phyloP scores from a whole-genome alignment of 2,113 vertebrate species.

The Fulica atra region DNA sequence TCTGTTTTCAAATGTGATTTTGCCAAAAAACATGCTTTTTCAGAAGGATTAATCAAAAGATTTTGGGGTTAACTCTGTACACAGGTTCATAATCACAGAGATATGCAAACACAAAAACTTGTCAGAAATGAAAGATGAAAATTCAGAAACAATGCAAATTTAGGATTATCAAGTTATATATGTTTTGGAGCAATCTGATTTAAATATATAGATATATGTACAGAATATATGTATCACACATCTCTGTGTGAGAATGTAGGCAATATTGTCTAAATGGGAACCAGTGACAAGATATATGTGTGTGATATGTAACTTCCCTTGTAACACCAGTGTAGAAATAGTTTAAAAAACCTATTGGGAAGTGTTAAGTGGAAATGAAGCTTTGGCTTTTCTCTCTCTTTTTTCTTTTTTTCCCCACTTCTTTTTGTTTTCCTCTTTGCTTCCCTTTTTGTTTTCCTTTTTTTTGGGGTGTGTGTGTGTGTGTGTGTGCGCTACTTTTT shows the following conservation, averaged over 20 bases:
- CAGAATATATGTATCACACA: too few relatives aligned
- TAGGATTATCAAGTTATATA: neutral
- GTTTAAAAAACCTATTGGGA: neutral
- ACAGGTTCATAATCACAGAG: neutral
- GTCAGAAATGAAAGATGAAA: neutral
- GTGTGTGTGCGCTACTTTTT: neutral
- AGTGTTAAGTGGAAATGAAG: neutral
- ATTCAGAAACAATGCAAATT: neutral
- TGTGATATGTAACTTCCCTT: neutral
- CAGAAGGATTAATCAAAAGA: neutral
- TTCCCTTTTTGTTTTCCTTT: too few relatives aligned
- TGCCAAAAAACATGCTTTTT: neutral
- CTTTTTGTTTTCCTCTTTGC: too few relatives aligned
- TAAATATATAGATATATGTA: neutral
- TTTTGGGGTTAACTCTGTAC: neutral
- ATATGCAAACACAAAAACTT: neutral
- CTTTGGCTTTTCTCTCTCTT: rapidly evolving
- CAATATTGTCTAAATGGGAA: neutral
- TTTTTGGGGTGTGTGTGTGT: too few relatives aligned
- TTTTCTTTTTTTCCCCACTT: too few relatives aligned
- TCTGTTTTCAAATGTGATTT: neutral
- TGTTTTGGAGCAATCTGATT: neutral
- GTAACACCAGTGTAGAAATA: neutral
- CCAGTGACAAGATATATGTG: neutral
- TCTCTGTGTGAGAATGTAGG: too few relatives aligned